These are phyloP conservation scores for Chauna torquata DNA, from an alignment of 2,113 vertebrate species.

Conservation along the genomic window DNA sequence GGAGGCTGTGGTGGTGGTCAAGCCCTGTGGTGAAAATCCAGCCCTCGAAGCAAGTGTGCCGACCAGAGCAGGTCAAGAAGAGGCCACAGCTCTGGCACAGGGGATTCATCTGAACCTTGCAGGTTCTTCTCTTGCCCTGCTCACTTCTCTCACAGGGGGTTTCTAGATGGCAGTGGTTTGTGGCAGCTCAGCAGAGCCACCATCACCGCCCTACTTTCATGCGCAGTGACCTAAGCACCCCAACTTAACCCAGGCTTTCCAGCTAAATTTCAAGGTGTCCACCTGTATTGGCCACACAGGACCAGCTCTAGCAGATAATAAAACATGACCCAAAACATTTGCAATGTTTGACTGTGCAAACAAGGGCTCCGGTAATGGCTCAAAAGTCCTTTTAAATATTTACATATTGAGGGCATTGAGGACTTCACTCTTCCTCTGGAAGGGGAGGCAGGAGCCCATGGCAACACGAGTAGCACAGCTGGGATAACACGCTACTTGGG, in stretches of 20 bases:
- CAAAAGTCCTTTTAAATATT: not conserved
- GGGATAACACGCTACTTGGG: rapidly evolving
- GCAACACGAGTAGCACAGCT: not conserved
- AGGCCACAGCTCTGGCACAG: not conserved
- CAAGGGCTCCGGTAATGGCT: not conserved
- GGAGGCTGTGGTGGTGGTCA: not conserved
- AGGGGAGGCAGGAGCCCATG: not conserved
- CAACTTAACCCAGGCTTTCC: not conserved
- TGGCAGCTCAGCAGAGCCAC: not conserved
- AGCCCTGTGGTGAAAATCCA: not conserved
- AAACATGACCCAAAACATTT: not conserved
- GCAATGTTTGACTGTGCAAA: not conserved
- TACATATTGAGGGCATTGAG: not conserved
- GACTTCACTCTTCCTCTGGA: not conserved
- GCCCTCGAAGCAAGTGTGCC: not conserved
- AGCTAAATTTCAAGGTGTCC: not conserved
- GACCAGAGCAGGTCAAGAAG: not conserved
- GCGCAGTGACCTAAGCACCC: not conserved
- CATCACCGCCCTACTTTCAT: not conserved
- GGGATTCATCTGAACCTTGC: not conserved
- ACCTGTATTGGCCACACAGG: not conserved
- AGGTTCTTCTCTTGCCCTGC: not conserved
- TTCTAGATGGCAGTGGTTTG: not conserved
- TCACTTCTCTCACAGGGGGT: not conserved
- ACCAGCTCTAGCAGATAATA: not conserved